Evolutionary conservation across 2,888 invertebrate genomes (phyloP), one percentile per base, ranked within the genome.

Genomic region (Zygothrica quintamaculata): DNA sequence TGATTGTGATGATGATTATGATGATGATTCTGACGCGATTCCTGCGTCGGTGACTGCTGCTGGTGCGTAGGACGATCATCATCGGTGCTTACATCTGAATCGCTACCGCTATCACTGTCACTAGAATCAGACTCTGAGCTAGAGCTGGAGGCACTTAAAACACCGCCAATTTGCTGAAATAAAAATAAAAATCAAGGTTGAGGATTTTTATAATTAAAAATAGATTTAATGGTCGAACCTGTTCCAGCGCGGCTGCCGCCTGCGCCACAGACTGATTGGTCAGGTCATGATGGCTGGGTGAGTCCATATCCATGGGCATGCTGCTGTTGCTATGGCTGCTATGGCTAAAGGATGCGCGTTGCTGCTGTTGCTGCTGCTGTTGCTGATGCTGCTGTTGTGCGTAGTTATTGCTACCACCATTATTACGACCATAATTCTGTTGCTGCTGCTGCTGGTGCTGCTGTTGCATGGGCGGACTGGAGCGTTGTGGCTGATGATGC

Each of bases 91-190:
- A 88, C 89, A 75, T 91, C 91, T 0, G 91, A 90, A 70, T 91
- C 91, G 6, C 90, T 90, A 25, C 88, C 90, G 61, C 90, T 91
- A 39, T 89, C 90, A 73, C 90, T 90, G 51, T 89, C 90, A 65
- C 91, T 91, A 3, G 90, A 89, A 74, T 90, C 91, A 9, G 90
- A 89, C 18, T 88, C 90, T 13, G 91, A 90, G 70, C 91, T 91
- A 12, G 91, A 90, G 47, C 89, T 89, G 9, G 91, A 90, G 11
- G 90, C 88, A 74, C 90, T 90, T 22, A 90, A 77, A 40, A 85
- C 84, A 56, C 90, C 86, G 65, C 91, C 90, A 72, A 90, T 89
- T 88, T 90, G 88, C 91, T 91, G 50, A 73, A 82, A 55, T 1
- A 42, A 36, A 51, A n/a, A 44, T 25, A 61, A 26, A 43, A 39